Base-by-base conservation (phyloP, 2,113 vertebrate species). In the Catharus fuscescens region DNA sequence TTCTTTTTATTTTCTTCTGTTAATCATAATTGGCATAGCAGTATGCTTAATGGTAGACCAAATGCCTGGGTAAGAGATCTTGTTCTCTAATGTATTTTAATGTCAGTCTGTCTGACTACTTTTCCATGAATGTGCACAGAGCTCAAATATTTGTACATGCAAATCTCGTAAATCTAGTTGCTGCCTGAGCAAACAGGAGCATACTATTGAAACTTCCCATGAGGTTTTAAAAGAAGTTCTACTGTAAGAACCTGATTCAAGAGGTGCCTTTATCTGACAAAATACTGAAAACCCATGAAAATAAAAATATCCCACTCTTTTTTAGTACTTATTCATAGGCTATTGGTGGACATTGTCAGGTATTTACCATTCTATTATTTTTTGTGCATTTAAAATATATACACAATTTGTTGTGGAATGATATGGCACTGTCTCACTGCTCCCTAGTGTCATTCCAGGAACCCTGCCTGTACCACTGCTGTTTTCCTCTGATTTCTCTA, bases 61-160 rank as follows among this genome's bases (percentile, higher is more conserved):
- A 59, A 81, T 56, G 18, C 6, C 44, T 47, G 60, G 14, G 29
- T 86, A n/a, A 80, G 25, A 74, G 29, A 64, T 88, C 12, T 5
- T 6, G 1, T 40, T 81, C 45, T 64, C 11, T 40, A 36, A 56
- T 24, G 7, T 79, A 42, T 67, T 85, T 81, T 89, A 66, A 53
- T 65, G 42, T 45, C 45, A 84, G 61, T 45, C 82, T 69, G 16
- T 71, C 45, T 52, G n/a, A 64, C 31, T 73, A 6, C 19, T 54
- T 92, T 86, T 88, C 36, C 50, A 26, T 61, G 36, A 73, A 80
- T 62, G n/a, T 70, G 19, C 38, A 50, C n/a, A 73, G 31, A 92
- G 70, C 54, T 96, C 47, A 83, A 91, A 77, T 90, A 88, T 95
- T 96, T 93, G 36, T 18, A 48, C 54, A 66, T 73, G 31, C 12